These are phyloP conservation scores for Zenarchopterus dispar DNA, from an alignment of 2,797 vertebrate genomes.

Conservation along the genomic window DNA sequence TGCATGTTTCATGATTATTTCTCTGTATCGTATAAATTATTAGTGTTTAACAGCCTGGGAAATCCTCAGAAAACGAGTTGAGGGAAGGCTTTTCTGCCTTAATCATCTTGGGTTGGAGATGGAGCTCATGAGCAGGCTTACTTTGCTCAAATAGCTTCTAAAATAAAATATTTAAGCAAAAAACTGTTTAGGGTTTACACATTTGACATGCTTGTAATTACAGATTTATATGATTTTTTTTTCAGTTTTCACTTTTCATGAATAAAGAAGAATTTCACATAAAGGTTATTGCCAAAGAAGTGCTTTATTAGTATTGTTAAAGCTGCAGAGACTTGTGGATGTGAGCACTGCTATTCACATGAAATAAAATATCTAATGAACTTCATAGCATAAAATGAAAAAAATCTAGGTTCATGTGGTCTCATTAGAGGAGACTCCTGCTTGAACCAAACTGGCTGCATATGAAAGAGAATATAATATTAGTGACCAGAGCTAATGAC, in stretches of 20 bases:
- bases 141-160: conserved; percentile 1
- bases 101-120: neutral
- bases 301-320: neutral
- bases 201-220: conserved; percentile 7
- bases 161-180: too few relatives aligned
- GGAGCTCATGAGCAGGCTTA: neutral
- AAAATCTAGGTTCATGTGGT: conserved; percentile 24
- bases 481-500: conserved; percentile 51
- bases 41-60: neutral
- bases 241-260: conserved; percentile 12
- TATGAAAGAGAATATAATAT: conserved; percentile 69
- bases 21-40: conserved; percentile 10
- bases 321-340: conserved; percentile 38
- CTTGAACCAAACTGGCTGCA: conserved; percentile 34
- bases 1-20: conserved; percentile 1
- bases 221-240: neutral
- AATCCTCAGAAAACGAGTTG: conserved; percentile 2
- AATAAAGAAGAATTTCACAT: conserved; percentile 7
- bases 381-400: conserved; percentile 46
- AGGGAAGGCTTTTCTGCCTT: neutral
- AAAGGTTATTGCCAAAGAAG: conserved; percentile 6
- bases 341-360: conserved; percentile 42
- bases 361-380: conserved; percentile 56
- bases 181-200: too few relatives aligned
- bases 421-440: conserved; percentile 44